These are phyloP conservation scores for Dromaius novaehollandiae DNA, from an alignment of 2,113 vertebrate species.

Conservation along the genomic window DNA sequence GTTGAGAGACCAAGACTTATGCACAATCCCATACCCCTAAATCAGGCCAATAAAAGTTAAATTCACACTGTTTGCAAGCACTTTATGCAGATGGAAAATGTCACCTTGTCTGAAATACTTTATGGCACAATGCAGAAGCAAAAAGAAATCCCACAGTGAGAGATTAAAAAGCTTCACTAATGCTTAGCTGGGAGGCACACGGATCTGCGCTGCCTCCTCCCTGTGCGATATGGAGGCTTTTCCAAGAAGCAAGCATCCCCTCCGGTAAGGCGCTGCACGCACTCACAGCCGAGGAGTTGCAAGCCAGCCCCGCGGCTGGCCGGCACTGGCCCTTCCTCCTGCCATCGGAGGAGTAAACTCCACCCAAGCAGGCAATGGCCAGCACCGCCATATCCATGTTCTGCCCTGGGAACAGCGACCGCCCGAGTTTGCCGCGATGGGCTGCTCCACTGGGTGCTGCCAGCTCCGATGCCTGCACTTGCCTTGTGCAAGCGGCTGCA, in stretches of 20 bases:
- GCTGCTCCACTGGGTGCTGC: no score
- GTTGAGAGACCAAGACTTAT: conserved; percentile 66
- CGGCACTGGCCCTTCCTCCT: not conserved
- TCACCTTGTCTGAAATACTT: conserved; percentile 71
- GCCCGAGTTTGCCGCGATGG: not conserved
- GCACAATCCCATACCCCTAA: conserved; percentile 58
- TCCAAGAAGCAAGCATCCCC: not conserved
- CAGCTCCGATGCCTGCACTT: no score
- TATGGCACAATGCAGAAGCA: conserved; percentile 20
- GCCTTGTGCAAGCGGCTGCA: no score
- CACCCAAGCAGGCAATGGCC: no score
- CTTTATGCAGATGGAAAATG: conserved; percentile 73
- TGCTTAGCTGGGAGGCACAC: conserved; percentile 49
- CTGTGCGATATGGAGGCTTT: not conserved
- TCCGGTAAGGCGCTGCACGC: no score
- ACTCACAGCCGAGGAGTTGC: no score
- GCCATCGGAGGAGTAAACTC: not conserved
- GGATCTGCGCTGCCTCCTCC: not conserved
- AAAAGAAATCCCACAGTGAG: conserved; percentile 68
- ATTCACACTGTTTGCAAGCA: conserved; percentile 69
- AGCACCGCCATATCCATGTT: not conserved
- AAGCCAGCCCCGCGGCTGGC: no score
- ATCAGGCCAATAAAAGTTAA: conserved; percentile 71
- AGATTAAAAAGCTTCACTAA: conserved; percentile 65
- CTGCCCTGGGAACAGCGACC: not conserved